phyloP scores from a whole-genome alignment of 2,113 vertebrate genomes.

The Ciconia maguari region DNA sequence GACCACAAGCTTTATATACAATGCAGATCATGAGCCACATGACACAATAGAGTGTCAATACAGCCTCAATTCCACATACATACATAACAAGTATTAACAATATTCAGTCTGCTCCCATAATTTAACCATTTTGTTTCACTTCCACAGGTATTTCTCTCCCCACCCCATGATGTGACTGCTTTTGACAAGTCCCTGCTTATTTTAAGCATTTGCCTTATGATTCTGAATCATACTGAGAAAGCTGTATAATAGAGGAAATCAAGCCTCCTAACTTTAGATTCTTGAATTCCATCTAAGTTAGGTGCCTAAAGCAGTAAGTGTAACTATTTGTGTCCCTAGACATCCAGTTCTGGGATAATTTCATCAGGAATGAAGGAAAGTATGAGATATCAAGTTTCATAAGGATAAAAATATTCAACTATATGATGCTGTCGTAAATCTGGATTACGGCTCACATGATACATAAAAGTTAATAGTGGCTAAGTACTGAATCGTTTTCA shows the following conservation, averaged over 20 bases:
- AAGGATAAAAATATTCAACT: background rate
- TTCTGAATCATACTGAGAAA: conserved; percentile 1
- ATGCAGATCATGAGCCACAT: background rate
- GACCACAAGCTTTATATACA: background rate
- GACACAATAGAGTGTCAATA: background rate
- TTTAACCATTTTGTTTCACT: background rate
- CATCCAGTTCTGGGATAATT: background rate
- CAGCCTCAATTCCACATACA: background rate
- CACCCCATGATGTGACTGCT: background rate
- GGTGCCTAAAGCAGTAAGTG: background rate
- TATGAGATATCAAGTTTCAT: background rate
- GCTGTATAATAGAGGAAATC: background rate
- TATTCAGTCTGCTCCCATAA: background rate
- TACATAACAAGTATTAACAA: background rate
- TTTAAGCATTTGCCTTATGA: conserved; percentile 27
- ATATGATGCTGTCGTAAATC: background rate
- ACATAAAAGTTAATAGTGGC: background rate
- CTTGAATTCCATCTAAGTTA: background rate
- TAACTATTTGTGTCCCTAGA: background rate
- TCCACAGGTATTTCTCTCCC: background rate
- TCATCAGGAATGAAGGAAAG: background rate
- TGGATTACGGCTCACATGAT: background rate
- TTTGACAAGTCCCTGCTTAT: background rate
- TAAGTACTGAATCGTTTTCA: background rate
- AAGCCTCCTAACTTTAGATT: background rate